phyloP scores from a whole-genome alignment of 2,797 vertebrate genomes.

The Tamandua tetradactyla region DNA sequence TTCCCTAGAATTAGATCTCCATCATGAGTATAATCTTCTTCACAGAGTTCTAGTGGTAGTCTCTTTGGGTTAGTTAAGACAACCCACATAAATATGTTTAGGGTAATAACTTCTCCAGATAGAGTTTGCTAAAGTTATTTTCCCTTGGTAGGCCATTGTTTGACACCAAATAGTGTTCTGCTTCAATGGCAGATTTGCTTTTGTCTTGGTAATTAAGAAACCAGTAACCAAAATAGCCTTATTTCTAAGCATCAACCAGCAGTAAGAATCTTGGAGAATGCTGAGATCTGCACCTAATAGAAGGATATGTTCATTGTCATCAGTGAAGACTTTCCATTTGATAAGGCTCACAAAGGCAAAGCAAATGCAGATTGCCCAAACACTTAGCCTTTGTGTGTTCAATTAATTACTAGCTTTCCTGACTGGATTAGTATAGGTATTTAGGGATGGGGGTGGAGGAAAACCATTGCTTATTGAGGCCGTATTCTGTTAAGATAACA shows the following conservation, averaged over 20 bases:
- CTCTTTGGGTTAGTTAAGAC: background rate
- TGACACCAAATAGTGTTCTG: background rate
- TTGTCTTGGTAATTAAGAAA: background rate
- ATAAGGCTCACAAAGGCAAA: slow-evolving; percentile 83
- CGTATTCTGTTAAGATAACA: background rate
- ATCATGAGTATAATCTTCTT: background rate
- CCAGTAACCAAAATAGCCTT: slow-evolving; percentile 61
- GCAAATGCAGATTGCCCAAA: slow-evolving; percentile 58
- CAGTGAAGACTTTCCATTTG: slow-evolving; percentile 80
- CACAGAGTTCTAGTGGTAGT: background rate
- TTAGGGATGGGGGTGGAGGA: background rate
- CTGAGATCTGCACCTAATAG: slow-evolving; percentile 69
- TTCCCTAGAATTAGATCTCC: background rate
- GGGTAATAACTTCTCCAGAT: background rate
- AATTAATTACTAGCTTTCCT: slow-evolving; percentile 74
- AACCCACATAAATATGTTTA: background rate
- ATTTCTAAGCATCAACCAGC: slow-evolving; percentile 80
- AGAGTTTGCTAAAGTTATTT: background rate
- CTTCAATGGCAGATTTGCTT: background rate
- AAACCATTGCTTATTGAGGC: slow-evolving; percentile 52
- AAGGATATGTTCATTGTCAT: slow-evolving; percentile 83
- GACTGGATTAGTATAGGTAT: slow-evolving; percentile 71
- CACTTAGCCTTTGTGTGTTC: slow-evolving; percentile 51
- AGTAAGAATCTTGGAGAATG: slow-evolving; percentile 74
- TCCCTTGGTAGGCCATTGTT: background rate